Evolutionary conservation across 1,140 invertebrate genomes (phyloP), one percentile per base, ranked within the genome.

Genomic region (Macrobrachium nipponense): DNA sequence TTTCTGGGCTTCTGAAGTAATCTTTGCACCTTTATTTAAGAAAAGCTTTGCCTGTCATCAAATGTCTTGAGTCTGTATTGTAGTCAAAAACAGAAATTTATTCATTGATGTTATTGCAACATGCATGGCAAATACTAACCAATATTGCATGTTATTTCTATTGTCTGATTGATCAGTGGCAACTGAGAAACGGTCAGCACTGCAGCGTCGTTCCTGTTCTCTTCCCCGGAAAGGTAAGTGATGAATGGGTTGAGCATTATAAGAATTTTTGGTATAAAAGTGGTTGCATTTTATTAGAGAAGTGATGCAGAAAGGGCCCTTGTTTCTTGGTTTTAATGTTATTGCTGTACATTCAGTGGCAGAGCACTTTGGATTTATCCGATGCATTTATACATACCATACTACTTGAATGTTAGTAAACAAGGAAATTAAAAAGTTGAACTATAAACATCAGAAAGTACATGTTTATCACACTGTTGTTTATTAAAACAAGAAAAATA

Each of bases 201-300:
- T 86, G 23, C 84, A 86, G 70, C 84, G 84, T 72, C 84, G 84
- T 18, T 80, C 84, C 58, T 80, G 60, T 59, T 86, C 84, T 66
- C 78, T 86, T 44, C 27, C 77, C 36, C 84, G 84, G 12, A 86
- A 80, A 86, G 84, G 84, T 86, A 86, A 86, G 84, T 27, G 60
- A 23, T 27, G 20, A 77, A 44, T 2, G 68, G 36, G 36, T 20
- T 8, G 43, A 51, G 72, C 17, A n/a, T 20, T 51, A 7, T 51
- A 51, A 51, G 27, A 51, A 51, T 51, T 51, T 51, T 51, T 51
- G 12, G 51, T 51, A 10, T 51, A 6, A 51, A 51, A 12, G 51
- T 51, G 51, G 51, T 51, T 51, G 51, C 51, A 51, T 10, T 51
- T 51, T 51, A 51, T 8, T 51, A 12, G 51, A 51, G 51, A 36